Percentiles rank a stretch among this genome's conserved stretches.
These are phyloP conservation scores for Hymenochirus boettgeri DNA, from an alignment of 2,113 vertebrate species.

Conservation along the genomic window DNA sequence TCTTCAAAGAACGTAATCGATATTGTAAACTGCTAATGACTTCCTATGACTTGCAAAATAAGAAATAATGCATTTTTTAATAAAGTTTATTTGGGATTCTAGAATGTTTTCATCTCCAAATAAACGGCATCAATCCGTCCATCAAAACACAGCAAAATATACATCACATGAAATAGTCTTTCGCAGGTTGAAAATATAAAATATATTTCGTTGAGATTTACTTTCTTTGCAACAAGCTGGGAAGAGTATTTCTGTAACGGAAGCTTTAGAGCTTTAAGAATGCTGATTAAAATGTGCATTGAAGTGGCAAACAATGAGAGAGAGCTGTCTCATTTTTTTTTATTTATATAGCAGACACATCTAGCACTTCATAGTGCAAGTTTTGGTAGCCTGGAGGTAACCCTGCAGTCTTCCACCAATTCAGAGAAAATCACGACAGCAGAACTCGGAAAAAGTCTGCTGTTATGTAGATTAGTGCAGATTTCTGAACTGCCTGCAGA, in stretches of 20 bases:
- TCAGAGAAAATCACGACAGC: conserved; percentile 35
- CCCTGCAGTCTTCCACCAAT: conserved; percentile 28
- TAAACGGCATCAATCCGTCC: too few species aligned
- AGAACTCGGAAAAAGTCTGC: conserved; percentile 33
- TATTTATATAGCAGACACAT: conserved; percentile 21
- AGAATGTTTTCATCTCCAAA: too few species aligned
- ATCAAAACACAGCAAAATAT: too few species aligned
- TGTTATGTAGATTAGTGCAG: conserved; percentile 41
- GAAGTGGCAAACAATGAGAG: conserved; percentile 37
- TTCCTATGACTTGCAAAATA: too few species aligned
- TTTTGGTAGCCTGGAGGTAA: conserved; percentile 37
- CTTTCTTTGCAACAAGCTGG: conserved; percentile 7
- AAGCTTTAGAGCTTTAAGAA: conserved; percentile 16
- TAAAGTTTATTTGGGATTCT: too few species aligned
- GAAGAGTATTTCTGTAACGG: conserved; percentile 5
- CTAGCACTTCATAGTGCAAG: conserved; percentile 39
- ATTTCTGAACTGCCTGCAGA: conserved; percentile 39
- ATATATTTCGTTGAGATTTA: conserved; percentile 23
- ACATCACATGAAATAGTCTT: too few species aligned
- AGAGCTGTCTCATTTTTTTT: conserved; percentile 28
- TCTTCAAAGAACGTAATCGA: too few species aligned
- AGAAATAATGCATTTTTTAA: too few species aligned
- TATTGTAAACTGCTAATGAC: too few species aligned
- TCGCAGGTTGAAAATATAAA: background rate
- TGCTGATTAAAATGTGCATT: conserved; percentile 40